These are phyloP conservation scores for Callionymus lyra DNA, from an alignment of 2,113 vertebrate genomes.

Conservation along the genomic window DNA sequence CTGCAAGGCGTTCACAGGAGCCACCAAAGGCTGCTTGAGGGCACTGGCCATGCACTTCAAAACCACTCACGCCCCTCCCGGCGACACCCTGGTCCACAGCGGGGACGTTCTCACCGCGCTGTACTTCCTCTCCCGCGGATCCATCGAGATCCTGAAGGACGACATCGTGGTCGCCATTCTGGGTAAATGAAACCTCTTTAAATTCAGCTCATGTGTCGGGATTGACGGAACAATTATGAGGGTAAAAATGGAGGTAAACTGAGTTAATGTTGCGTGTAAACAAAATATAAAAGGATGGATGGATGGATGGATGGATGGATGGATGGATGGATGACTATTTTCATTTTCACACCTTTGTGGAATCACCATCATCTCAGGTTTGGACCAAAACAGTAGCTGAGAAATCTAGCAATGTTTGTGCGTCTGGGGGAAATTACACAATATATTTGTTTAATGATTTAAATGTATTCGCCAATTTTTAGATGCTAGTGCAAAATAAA, in stretches of 20 bases:
- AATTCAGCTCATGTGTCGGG: too few relatives aligned
- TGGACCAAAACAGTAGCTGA: too few relatives aligned
- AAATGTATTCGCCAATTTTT: too few relatives aligned
- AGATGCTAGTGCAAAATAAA: too few relatives aligned
- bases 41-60: conserved; percentile 96
- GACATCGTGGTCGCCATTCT: conserved; percentile 97
- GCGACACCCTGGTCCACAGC: conserved; percentile 90
- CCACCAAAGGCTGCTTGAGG: conserved; percentile 93
- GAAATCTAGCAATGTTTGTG: too few relatives aligned
- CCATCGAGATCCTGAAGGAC: conserved; percentile 96
- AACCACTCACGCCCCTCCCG: conserved; percentile 91
- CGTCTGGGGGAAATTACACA: too few relatives aligned
- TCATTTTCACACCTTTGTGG: too few relatives aligned
- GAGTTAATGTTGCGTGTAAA: not conserved
- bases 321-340: too few relatives aligned
- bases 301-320: too few relatives aligned
- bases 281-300: too few relatives aligned
- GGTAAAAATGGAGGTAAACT: not conserved
- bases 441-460: too few relatives aligned
- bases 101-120: conserved; percentile 93
- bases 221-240: not conserved
- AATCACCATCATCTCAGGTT: too few relatives aligned
- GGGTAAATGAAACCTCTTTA: conserved; percentile 68
- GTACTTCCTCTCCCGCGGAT: conserved; percentile 93
- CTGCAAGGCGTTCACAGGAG: conserved; percentile 91